A percentile compares a stretch with the other conserved stretches of the same genome.
Evolutionary conservation across 2,888 invertebrate genomes (phyloP).

Genomic region (Ametastegia equiseti): DNA sequence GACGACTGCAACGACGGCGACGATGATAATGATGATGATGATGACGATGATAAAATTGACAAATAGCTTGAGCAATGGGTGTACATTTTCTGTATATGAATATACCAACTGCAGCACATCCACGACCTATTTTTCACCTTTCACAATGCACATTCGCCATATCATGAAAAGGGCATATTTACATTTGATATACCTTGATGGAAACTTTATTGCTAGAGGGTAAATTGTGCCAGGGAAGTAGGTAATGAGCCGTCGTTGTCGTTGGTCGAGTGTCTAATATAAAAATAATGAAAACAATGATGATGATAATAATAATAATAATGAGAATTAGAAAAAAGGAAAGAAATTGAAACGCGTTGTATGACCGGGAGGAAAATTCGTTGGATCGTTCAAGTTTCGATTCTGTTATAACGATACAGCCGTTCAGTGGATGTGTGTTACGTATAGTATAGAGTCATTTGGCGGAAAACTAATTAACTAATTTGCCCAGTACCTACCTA

Average conservation of each 20-base stretch:
- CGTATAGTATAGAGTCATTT: not conserved
- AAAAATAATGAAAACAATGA: too few species aligned
- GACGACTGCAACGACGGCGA: slow-evolving; percentile 31
- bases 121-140: not conserved
- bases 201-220: not conserved
- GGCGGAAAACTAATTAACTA: slow-evolving; percentile 69
- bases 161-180: not conserved
- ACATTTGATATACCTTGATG: not conserved
- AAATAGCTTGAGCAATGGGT: not conserved
- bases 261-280: too few species aligned
- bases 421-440: not conserved
- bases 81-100: not conserved
- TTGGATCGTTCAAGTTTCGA: not conserved
- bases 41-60: slow-evolving; percentile 13
- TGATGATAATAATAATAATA: too few species aligned
- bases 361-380: not conserved
- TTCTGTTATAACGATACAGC: too few species aligned
- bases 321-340: not conserved
- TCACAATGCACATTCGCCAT: too few species aligned
- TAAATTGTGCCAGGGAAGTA: not conserved
- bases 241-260: not conserved
- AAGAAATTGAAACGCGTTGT: not conserved
- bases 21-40: not conserved
- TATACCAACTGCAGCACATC: not conserved
- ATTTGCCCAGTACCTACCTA: slow-evolving; percentile 58